Conservation (phyloP, 2,797 vertebrate species). For the Chiloscyllium punctatum region DNA sequence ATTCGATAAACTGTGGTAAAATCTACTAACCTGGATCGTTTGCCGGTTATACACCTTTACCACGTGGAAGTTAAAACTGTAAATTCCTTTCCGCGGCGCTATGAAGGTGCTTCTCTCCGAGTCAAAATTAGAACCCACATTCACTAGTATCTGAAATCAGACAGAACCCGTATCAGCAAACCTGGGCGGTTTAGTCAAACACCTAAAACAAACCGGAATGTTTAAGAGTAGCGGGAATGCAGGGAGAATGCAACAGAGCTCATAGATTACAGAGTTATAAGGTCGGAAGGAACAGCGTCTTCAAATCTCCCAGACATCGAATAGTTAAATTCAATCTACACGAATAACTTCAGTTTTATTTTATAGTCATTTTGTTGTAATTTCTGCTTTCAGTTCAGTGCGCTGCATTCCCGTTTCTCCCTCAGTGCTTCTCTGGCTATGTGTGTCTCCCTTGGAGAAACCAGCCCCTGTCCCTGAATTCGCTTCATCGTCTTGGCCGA, state of each 20-base stretch:
- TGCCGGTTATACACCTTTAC: slow-evolving; percentile 99
- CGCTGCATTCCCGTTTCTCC: neutral
- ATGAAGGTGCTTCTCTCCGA: slow-evolving; percentile 92
- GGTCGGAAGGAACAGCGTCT: neutral
- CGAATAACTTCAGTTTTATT: neutral
- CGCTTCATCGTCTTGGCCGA: neutral
- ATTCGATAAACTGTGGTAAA: neutral
- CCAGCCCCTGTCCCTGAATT: neutral
- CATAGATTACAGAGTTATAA: neutral
- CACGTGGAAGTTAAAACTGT: slow-evolving; percentile 99
- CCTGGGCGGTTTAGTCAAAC: neutral
- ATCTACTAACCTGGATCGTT: slow-evolving; percentile 85
- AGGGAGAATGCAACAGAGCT: neutral
- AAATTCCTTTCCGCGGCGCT: slow-evolving; percentile 92
- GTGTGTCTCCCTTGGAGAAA: neutral
- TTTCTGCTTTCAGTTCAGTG: neutral
- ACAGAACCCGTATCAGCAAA: neutral
- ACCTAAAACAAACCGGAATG: neutral
- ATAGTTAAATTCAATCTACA: neutral
- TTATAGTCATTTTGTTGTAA: neutral
- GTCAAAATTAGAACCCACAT: slow-evolving; percentile 87
- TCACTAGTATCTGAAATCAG: slow-evolving; percentile 78
- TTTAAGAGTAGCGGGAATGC: slow-evolving; percentile 39
- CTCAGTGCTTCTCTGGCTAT: no score
- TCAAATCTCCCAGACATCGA: neutral